Conservation (phyloP, 2,113 vertebrate species). For the Leptocoma aspasia region DNA sequence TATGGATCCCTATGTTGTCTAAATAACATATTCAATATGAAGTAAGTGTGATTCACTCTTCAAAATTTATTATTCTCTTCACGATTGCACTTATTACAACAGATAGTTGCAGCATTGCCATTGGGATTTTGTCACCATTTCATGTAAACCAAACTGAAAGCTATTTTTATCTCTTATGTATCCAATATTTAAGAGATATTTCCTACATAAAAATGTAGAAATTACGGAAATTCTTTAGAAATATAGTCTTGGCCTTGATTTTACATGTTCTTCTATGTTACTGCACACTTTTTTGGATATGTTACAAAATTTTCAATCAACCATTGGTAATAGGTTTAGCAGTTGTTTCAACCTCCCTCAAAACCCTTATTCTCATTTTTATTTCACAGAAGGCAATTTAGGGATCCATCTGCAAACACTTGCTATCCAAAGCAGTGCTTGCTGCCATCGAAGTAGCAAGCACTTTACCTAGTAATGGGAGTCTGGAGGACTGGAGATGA, state of each 20-base stretch:
- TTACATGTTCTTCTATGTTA: neutral
- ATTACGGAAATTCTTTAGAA: neutral
- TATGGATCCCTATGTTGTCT: neutral
- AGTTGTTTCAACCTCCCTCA: neutral
- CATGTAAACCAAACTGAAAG: neutral
- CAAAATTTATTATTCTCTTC: neutral
- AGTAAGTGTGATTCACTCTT: neutral
- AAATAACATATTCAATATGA: neutral
- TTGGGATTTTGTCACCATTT: neutral
- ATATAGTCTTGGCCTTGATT: neutral
- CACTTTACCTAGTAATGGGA: neutral
- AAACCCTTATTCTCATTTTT: neutral
- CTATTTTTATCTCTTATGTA: neutral
- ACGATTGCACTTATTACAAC: neutral
- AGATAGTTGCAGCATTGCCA: neutral
- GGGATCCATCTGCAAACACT: neutral
- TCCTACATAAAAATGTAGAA: neutral
- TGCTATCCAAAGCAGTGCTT: neutral
- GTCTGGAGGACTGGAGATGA: neutral
- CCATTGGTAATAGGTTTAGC: conserved; percentile 13
- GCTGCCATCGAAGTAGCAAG: neutral
- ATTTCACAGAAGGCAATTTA: neutral
- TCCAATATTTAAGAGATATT: neutral
- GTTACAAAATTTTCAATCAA: conserved; percentile 19
- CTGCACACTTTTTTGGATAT: neutral